Conservation (phyloP, 2,888 invertebrate species). For the Sesamia inferens region DNA sequence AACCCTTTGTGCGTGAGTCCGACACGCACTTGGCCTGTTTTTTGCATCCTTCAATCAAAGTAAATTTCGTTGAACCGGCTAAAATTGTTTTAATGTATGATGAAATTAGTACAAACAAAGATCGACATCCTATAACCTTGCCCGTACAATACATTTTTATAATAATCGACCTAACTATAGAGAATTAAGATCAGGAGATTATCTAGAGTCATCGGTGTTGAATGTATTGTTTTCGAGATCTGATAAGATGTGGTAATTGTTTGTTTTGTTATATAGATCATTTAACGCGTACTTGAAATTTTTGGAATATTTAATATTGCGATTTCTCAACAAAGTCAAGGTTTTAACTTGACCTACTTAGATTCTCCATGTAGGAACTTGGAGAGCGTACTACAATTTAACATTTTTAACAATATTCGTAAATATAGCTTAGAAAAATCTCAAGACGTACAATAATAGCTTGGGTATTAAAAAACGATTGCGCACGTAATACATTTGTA, state of each 20-base stretch:
- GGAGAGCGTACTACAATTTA: background rate
- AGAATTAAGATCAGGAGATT: conserved; percentile 46
- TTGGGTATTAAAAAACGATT: conserved; percentile 11
- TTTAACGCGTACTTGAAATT: conserved; percentile 22
- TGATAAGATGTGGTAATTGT: conserved; percentile 29
- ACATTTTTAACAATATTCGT: background rate
- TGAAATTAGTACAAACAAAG: conserved; percentile 54
- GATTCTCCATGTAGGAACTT: background rate
- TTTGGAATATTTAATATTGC: background rate
- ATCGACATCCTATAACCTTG: conserved; percentile 66
- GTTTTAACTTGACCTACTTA: conserved; percentile 7
- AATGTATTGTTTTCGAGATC: conserved; percentile 52
- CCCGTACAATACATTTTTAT: conserved; percentile 51
- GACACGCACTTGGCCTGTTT: no score
- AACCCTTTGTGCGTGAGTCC: no score
- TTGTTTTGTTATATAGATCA: conserved; percentile 45
- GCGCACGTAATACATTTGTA: conserved; percentile 21
- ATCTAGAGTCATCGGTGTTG: conserved; percentile 42
- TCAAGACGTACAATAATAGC: background rate
- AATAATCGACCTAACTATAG: conserved; percentile 39
- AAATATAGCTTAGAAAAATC: background rate
- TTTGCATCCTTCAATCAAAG: background rate
- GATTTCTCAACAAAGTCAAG: background rate
- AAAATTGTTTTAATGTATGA: conserved; percentile 24
- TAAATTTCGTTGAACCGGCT: background rate